Percentiles rank a stretch among this genome's conserved stretches.
phyloP scores from a whole-genome alignment of 2,113 vertebrate genomes.

The Chauna torquata region DNA sequence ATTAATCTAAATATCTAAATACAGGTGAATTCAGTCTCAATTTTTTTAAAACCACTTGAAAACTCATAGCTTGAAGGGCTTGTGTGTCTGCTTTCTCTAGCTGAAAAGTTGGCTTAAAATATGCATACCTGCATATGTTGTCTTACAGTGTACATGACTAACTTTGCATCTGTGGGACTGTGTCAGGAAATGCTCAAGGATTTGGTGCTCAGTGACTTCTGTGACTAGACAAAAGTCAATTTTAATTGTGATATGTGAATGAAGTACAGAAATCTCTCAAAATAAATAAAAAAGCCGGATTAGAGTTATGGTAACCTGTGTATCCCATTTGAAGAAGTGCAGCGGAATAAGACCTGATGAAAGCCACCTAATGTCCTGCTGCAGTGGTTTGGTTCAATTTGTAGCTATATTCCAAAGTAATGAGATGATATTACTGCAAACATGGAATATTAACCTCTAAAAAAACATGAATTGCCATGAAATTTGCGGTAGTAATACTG shows the following conservation, averaged over 20 bases:
- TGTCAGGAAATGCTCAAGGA: background rate
- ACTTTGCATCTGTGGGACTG: background rate
- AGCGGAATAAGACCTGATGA: background rate
- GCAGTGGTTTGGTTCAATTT: background rate
- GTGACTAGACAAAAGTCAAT: background rate
- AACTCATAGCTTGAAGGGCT: background rate
- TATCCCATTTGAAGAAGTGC: background rate
- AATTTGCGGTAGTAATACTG: background rate
- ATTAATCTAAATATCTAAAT: background rate
- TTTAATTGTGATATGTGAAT: background rate
- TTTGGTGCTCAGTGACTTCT: background rate
- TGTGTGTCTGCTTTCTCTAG: background rate
- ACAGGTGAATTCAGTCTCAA: background rate
- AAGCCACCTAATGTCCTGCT: background rate
- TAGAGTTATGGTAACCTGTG: background rate
- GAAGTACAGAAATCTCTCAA: background rate
- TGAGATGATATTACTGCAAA: background rate
- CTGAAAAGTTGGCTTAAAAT: background rate
- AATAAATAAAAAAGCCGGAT: too few species aligned
- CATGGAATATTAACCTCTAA: background rate
- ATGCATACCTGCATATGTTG: background rate
- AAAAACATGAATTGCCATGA: background rate
- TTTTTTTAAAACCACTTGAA: background rate
- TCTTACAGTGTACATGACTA: background rate
- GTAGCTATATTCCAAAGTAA: background rate